Base-by-base conservation (phyloP, 2,888 invertebrate species). In the Hirudinaria manillensis region DNA sequence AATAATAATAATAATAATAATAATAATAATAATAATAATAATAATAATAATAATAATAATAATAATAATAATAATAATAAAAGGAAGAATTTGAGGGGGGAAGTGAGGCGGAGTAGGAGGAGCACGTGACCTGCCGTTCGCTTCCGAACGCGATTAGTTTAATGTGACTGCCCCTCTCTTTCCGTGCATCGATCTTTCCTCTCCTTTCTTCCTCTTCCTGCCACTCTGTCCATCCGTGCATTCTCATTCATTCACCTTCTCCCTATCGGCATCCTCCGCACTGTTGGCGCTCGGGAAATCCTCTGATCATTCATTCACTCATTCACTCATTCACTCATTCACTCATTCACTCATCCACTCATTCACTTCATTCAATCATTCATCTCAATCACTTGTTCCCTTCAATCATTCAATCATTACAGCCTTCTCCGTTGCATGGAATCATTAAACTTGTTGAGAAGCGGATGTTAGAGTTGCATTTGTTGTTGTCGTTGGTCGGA, bases 121-220 rank as follows among this genome's bases (percentile, higher is more conserved):
- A 29, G 24, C 61, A 61, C 61, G 61, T 61, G 61, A 61, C 61
- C 61, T 61, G 61, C 29, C 61, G 61, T 24, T 61, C 61, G 61
- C 61, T 61, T 61, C 61, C 61, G 61, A 61, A 29, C 61, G 61
- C 61, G 61, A 61, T 61, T 61, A 61, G 24, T 61, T 61, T 61
- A 61, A 61, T 61, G 61, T 29, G 24, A 27, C 61, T 61, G 61
- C 29, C 61, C 29, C 61, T 51, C 29, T 24, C 75, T 75, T 16
- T 38, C 32, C 36, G 27, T 32, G 61, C 45, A 13, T 73, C 38
- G 27, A 34, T 65, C 27, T 65, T 32, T 74, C 74, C 65, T n/a
- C 21, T 36, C 6, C 10, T 38, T 32, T 34, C 68, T 68, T 34
- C 36, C 68, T 61, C 61, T 61, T 29, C 29, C 61, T 61, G 7